Evolutionary conservation across 2,888 invertebrate species (phyloP).

Genomic region (Frankliniella fusca): DNA sequence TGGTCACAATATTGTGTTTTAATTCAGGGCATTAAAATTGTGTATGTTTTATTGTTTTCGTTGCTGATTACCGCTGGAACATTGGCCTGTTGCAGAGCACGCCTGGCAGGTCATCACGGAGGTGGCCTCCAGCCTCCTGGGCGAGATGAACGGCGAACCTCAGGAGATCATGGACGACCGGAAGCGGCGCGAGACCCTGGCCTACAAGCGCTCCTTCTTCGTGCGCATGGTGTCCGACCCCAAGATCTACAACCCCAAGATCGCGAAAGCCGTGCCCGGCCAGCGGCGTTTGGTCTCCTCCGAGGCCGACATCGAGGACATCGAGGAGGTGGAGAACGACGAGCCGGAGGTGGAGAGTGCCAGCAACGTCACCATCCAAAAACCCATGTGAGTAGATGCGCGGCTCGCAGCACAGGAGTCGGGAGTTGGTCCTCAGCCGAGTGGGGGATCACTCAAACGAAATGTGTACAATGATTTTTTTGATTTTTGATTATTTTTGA

Average conservation of each 20-base stretch:
- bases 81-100: constrained; percentile 55
- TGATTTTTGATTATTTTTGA: no score
- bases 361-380: constrained; percentile 47
- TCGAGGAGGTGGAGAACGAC: constrained; percentile 44
- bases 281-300: constrained; percentile 53
- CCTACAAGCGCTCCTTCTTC: constrained; percentile 91
- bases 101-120: constrained; percentile 83
- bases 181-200: constrained; percentile 73
- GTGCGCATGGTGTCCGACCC: constrained; percentile 98
- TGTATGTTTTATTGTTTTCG: no score
- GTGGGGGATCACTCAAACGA: no score
- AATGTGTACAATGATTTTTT: no score
- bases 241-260: constrained; percentile 90
- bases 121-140: constrained; percentile 73
- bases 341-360: constrained; percentile 45
- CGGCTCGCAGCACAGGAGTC: background rate
- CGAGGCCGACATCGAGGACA: constrained; percentile 38
- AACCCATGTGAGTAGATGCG: constrained; percentile 47
- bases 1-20: no score
- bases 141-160: constrained; percentile 59
- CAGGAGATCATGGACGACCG: constrained; percentile 65
- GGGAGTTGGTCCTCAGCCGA: no score
- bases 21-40: no score
- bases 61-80: no score
- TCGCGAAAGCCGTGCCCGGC: constrained; percentile 69